Conservation (phyloP, 37 sponge, comb jelly and placozoan genomes). For the Crambe crambe region DNA sequence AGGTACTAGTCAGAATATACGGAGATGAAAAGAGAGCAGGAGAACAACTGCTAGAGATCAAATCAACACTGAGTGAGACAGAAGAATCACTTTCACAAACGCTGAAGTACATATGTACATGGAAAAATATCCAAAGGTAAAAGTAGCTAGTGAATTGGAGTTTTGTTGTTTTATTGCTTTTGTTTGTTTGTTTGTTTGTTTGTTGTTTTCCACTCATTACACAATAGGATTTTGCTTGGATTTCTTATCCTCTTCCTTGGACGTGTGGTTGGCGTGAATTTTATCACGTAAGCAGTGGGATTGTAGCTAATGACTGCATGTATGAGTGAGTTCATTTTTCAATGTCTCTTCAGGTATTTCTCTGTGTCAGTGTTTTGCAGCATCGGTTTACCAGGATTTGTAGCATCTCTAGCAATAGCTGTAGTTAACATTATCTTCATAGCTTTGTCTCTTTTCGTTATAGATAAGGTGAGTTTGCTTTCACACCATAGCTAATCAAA, state of each 20-base stretch:
- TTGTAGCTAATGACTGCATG: no score
- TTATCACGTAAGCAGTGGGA: not conserved
- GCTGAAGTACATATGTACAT: no score
- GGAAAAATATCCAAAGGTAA: no score
- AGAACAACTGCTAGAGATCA: not conserved
- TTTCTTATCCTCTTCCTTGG: not conserved
- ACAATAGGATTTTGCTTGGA: not conserved
- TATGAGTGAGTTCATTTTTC: no score
- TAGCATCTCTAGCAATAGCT: not conserved
- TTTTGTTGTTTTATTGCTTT: no score
- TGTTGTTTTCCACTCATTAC: no score
- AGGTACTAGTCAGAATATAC: not conserved
- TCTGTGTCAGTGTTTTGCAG: not conserved
- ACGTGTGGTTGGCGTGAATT: not conserved
- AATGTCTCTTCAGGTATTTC: not conserved
- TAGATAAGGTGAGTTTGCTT: not conserved
- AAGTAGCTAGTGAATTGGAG: no score
- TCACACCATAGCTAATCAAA: no score
- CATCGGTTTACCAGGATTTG: constrained; percentile 1
- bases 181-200: no score
- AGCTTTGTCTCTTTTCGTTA: not conserved
- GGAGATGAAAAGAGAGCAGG: not conserved
- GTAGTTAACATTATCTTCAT: not conserved
- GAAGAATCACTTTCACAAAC: no score
- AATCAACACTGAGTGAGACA: no score